phyloP scores from a whole-genome alignment of 2,113 vertebrate species.

The Engraulis encrasicolus region DNA sequence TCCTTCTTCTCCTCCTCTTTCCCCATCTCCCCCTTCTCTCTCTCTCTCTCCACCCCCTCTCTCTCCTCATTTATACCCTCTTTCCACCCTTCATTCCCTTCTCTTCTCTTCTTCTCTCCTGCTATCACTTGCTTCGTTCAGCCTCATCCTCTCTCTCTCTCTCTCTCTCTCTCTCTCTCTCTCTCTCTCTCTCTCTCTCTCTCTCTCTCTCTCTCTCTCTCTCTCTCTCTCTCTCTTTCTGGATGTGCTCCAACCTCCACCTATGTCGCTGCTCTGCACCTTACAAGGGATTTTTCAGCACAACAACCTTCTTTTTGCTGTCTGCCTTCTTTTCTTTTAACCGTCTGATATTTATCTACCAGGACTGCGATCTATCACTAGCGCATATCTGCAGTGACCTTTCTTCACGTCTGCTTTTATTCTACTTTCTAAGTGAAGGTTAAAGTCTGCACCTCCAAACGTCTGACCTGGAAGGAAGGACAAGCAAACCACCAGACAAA shows the following conservation, averaged over 20 bases:
- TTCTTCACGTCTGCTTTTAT: neutral
- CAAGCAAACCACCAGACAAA: too few species aligned
- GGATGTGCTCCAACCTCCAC: slow-evolving; percentile 9
- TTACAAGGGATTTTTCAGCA: neutral
- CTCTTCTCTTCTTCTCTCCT: slow-evolving; percentile 27
- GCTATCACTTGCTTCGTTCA: too few species aligned
- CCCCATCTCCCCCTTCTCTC: slow-evolving; percentile 23
- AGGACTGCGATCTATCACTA: neutral
- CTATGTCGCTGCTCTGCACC: slow-evolving; percentile 1
- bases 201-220: neutral
- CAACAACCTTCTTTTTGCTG: neutral
- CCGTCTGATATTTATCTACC: neutral
- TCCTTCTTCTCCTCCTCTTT: slow-evolving; percentile 33
- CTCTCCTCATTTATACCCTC: slow-evolving; percentile 43
- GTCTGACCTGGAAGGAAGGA: too few species aligned
- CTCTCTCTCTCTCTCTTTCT: neutral
- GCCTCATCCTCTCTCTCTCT: too few species aligned
- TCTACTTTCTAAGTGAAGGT: too few species aligned
- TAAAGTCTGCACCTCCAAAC: too few species aligned
- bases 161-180: slow-evolving; percentile 40
- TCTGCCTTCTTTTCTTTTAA: slow-evolving; percentile 15
- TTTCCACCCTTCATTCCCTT: slow-evolving; percentile 37
- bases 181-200: slow-evolving; percentile 17
- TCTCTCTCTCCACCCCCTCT: slow-evolving; percentile 26
- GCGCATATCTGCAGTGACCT: neutral